Evolutionary conservation across 2,888 invertebrate genomes (phyloP).

Genomic region (Polietes domitor): DNA sequence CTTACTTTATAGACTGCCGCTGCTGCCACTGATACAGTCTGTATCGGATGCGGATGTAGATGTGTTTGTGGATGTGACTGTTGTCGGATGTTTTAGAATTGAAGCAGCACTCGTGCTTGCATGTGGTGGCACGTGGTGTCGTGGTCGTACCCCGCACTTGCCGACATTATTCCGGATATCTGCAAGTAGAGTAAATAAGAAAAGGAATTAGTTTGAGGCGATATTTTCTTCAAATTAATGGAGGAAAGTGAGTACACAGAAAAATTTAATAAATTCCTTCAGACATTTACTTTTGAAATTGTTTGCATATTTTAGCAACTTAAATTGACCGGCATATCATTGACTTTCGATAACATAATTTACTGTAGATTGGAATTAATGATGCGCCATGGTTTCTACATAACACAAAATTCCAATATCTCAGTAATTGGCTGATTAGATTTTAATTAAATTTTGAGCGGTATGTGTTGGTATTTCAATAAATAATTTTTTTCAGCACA

Average conservation of each 20-base stretch:
- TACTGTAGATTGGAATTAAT: too few relatives aligned
- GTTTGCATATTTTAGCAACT: background rate
- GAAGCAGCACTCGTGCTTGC: background rate
- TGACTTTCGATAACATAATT: too few relatives aligned
- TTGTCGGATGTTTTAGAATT: background rate
- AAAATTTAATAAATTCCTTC: background rate
- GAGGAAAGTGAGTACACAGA: background rate
- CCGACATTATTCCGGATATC: slow-evolving; percentile 6
- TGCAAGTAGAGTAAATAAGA: slow-evolving; percentile 6
- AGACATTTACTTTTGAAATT: background rate
- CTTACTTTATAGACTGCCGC: slow-evolving; percentile 16
- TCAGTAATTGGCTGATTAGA: too few relatives aligned
- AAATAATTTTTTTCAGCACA: too few relatives aligned
- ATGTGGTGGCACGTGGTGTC: background rate
- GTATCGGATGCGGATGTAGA: background rate
- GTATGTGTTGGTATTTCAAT: too few relatives aligned
- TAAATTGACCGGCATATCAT: too few relatives aligned
- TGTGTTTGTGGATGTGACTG: background rate
- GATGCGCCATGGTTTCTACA: too few relatives aligned
- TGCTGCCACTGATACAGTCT: background rate
- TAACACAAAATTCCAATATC: too few relatives aligned
- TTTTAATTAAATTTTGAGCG: too few relatives aligned
- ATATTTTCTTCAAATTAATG: slow-evolving; percentile 1
- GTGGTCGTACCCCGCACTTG: background rate
- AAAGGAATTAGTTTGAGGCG: slow-evolving; percentile 19